Evolutionary conservation across 2,113 vertebrate genomes (phyloP), one percentile per base, ranked within the genome.

Genomic region (Proterorhinus semilunaris): DNA sequence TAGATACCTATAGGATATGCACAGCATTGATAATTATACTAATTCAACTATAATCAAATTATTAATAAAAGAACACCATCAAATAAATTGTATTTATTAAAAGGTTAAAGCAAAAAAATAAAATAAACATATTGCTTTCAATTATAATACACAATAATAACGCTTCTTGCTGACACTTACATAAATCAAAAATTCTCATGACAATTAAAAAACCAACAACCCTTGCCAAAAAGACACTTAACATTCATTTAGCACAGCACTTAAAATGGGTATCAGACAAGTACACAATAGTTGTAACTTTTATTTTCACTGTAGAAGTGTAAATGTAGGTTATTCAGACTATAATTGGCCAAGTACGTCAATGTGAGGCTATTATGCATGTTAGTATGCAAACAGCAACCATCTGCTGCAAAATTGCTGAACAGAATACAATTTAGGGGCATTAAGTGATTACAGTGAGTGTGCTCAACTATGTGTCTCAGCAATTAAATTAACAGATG

Each of bases 71-170:
- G 9, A 1, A 61, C 13, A 44, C 36, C 7, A 12, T 61, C 69
- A 72, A 27, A 54, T 79, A 55, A 83, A 68, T 15, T 53, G 50
- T 69, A 68, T 90, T 90, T 90, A 87, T 87, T 89, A 71, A 79
- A 81, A 80, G 27, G 27, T 36, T 36, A 36, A 71, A 55, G 51
- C 71, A 77, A 82, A 16, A 69, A 49, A 76, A 83, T 72, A 66
- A 62, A 82, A 81, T 68, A 82, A 63, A 83, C 75, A 71, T 61
- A 46, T 54, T 16, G 12, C 65, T 50, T 69, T 62, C 48, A 78
- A 61, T 81, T 76, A 75, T 76, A 83, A 49, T 66, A 58, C 12
- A 66, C 50, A 57, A 44, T 73, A 69, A 61, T 44, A 44, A 75
- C 79, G 52, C 62, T 76, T 87, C 59, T 66, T 70, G 84, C 54